These are phyloP conservation scores for Aphodius granarius DNA, from an alignment of 2,888 invertebrate species.

Conservation along the genomic window DNA sequence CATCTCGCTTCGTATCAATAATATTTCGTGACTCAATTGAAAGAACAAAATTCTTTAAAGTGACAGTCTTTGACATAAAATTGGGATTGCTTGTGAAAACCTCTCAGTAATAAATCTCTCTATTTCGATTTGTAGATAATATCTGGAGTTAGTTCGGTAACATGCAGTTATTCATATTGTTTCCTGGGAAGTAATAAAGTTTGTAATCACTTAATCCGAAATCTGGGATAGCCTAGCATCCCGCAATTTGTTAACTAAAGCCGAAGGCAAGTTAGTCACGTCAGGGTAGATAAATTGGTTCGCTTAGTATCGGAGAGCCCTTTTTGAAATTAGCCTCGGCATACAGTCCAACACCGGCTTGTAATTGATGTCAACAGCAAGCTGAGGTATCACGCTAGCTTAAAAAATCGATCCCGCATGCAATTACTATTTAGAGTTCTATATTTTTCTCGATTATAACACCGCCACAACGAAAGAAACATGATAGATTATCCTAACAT, in stretches of 20 bases:
- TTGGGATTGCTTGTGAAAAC: too few relatives aligned
- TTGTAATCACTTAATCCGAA: slow-evolving; percentile 4
- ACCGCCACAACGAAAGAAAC: too few relatives aligned
- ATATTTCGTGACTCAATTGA: too few relatives aligned
- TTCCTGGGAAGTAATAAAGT: slow-evolving; percentile 5
- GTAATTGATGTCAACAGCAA: not conserved
- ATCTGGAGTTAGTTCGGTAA: too few relatives aligned
- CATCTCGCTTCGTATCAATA: too few relatives aligned
- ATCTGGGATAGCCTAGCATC: not conserved
- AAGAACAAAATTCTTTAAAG: too few relatives aligned
- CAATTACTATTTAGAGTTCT: too few relatives aligned
- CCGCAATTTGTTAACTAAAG: slow-evolving; percentile 11
- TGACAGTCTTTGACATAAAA: too few relatives aligned
- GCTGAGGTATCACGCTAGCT: not conserved
- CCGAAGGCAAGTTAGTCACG: not conserved
- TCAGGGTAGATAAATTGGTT: not conserved
- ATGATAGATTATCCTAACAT: not conserved
- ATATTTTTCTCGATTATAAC: too few relatives aligned
- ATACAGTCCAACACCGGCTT: not conserved
- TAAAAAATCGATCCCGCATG: not conserved
- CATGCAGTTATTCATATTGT: slow-evolving; percentile 1
- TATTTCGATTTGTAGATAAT: too few relatives aligned
- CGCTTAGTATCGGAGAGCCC: not conserved
- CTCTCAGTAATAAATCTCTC: too few relatives aligned
- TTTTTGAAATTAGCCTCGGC: not conserved